These are phyloP conservation scores for Brachionus sp. DNA, from an alignment of 1,140 invertebrate species.

Conservation along the genomic window DNA sequence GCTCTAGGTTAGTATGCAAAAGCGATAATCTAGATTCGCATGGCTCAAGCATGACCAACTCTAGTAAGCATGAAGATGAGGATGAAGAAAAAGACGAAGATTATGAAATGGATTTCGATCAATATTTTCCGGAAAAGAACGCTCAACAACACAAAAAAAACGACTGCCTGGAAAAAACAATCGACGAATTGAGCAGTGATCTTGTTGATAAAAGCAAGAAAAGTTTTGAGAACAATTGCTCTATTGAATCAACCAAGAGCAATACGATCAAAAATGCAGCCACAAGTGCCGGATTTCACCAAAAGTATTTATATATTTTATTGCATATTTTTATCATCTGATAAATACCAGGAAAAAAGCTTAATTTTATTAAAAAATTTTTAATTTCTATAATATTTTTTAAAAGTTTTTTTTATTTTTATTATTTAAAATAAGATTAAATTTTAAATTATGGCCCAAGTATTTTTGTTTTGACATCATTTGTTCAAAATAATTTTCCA, in stretches of 20 bases:
- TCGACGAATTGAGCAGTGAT: not conserved
- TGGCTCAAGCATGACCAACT: conserved; percentile 41
- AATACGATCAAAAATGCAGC: not conserved
- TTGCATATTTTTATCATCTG: not conserved
- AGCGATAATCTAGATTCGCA: conserved; percentile 19
- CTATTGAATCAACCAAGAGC: not conserved
- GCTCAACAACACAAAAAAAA: not conserved
- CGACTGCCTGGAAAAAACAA: not conserved
- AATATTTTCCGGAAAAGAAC: not conserved
- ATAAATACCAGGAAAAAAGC: not conserved
- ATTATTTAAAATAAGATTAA: too few species aligned
- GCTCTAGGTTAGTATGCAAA: not conserved
- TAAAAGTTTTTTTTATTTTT: too few species aligned
- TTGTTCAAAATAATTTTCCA: too few species aligned
- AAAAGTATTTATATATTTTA: not conserved
- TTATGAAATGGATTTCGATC: conserved; percentile 23
- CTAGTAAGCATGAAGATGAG: conserved; percentile 32
- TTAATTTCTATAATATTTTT: too few species aligned
- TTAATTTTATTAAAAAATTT: too few species aligned
- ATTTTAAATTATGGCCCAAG: too few species aligned
- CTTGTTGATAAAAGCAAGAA: not conserved
- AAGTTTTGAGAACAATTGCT: not conserved
- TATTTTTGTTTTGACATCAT: too few species aligned
- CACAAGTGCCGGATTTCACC: not conserved
- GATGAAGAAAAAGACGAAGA: conserved; percentile 43